Evolutionary conservation across 2,797 vertebrate genomes (phyloP).

Genomic region (Melanotaenia boesemani): DNA sequence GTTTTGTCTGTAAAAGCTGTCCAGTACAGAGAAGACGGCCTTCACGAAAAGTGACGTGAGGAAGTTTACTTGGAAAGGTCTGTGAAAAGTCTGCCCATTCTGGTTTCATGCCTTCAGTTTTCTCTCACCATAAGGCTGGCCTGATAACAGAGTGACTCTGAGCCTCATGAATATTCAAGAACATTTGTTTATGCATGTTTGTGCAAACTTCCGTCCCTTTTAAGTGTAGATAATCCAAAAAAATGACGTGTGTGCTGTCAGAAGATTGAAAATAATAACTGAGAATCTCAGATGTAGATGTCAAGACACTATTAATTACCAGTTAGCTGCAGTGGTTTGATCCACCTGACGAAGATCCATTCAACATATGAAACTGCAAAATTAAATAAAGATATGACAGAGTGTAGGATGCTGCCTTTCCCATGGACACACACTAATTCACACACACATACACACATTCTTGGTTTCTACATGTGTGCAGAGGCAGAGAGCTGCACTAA

Average conservation of each 20-base stretch:
- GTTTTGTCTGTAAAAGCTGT: not conserved
- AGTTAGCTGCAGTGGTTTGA: slow-evolving; percentile 31
- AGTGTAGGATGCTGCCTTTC: slow-evolving; percentile 13
- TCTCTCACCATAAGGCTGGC: slow-evolving; percentile 18
- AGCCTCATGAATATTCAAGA: slow-evolving; percentile 28
- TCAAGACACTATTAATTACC: slow-evolving; percentile 28
- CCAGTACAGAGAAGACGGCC: slow-evolving; percentile 19
- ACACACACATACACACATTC: slow-evolving; percentile 10
- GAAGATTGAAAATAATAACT: slow-evolving; percentile 10
- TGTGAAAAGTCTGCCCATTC: slow-evolving; percentile 36
- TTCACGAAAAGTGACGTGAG: slow-evolving; percentile 43
- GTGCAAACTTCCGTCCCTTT: not conserved
- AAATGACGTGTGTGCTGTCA: not conserved
- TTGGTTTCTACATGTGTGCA: slow-evolving; percentile 33
- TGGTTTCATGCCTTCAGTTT: slow-evolving; percentile 38
- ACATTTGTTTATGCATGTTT: slow-evolving; percentile 20
- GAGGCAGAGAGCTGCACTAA: slow-evolving; percentile 27
- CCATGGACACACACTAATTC: slow-evolving; percentile 5
- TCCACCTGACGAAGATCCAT: slow-evolving; percentile 29
- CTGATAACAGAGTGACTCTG: slow-evolving; percentile 10
- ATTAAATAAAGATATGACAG: slow-evolving; percentile 36
- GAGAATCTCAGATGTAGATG: not conserved
- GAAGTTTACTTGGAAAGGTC: slow-evolving; percentile 28
- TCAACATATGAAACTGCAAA: slow-evolving; percentile 21
- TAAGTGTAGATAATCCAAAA: not conserved